Base-by-base conservation (phyloP, 2,113 vertebrate genomes). In the Caretta caretta region DNA sequence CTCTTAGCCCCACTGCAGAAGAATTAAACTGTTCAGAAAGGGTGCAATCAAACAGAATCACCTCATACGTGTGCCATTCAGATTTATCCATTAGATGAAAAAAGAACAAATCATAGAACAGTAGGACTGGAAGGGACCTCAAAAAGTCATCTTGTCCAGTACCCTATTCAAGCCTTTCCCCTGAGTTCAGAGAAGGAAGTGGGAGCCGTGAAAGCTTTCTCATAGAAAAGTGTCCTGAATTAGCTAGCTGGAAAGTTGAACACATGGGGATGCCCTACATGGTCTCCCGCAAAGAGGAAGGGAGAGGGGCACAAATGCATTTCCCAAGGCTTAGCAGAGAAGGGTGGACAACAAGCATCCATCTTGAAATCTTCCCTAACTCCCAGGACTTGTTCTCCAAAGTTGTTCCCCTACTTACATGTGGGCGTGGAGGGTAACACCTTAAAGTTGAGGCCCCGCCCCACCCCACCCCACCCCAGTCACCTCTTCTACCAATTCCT, bases 241-340 rank as follows among this genome's bases (percentile, higher is more conserved):
- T 42, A 90, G 22, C 31, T 35, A 31, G 59, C 5, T 46, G 53
- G 75, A 78, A 72, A 14, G 20, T 54, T 54, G 53, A 54, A 54
- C 53, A 54, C 53, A 22, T 54, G 53, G 20, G 53, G 19, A 22
- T 54, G 20, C 20, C 20, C 59, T 31, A 62, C 12, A 62, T 12
- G 13, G 59, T 62, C 5, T 62, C 31, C 27, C 59, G 5, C 59
- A 62, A 62, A 62, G 59, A 54, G 8, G 53, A 22, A 54, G 53
- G 53, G 20, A 54, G 19, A 16, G 20, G 29, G 29, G 59, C 59
- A 31, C 20, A 49, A 1, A 1, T 1, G 29, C 46, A 87, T 0
- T 25, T 82, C 29, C n/a, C 53, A 20, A 75, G 17, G 25, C 50
- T 51, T 62, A 69, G 38, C 88, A 35, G 14, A 11, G 20, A 54